A percentile compares a stretch with the other conserved stretches of the same genome.
Evolutionary conservation across 2,888 invertebrate genomes (phyloP).

Genomic region (Caenorhabditis sp.): DNA sequence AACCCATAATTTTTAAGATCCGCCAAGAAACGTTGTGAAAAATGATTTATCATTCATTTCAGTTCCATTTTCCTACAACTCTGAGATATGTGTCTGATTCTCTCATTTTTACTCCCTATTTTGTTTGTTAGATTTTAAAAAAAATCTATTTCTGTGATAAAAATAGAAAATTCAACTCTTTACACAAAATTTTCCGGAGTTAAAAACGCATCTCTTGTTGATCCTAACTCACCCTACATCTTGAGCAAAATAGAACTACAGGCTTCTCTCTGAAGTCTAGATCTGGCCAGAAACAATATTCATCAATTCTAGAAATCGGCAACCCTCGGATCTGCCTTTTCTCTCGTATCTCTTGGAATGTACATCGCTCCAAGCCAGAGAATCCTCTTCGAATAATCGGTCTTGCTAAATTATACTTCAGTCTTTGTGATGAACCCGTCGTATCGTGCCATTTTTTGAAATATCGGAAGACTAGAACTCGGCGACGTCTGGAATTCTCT

Average conservation of each 20-base stretch:
- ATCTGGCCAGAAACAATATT: constrained; percentile 46
- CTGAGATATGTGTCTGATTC: too few species aligned
- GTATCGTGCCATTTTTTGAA: constrained; percentile 55
- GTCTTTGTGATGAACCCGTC: constrained; percentile 9
- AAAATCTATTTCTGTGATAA: too few species aligned
- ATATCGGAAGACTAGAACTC: constrained; percentile 55
- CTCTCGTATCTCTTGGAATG: constrained; percentile 36
- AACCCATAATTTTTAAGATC: too few species aligned
- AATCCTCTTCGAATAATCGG: constrained; percentile 50
- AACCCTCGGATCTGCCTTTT: constrained; percentile 22
- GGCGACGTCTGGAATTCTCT: constrained; percentile 56
- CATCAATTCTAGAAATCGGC: constrained; percentile 23
- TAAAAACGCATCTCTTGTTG: too few species aligned
- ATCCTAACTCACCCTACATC: constrained; percentile 65
- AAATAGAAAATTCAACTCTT: too few species aligned
- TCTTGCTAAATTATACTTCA: constrained; percentile 36
- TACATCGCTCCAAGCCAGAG: constrained; percentile 41
- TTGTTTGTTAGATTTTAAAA: too few species aligned
- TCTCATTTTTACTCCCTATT: too few species aligned
- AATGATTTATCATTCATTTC: too few species aligned
- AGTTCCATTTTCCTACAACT: too few species aligned
- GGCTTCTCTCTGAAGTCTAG: constrained; percentile 57
- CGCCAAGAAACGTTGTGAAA: too few species aligned
- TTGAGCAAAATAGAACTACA: constrained; percentile 57
- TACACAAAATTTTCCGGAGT: too few species aligned